These are phyloP conservation scores for Pteropus rufus DNA, from an alignment of 2,797 vertebrate genomes.

Conservation along the genomic window DNA sequence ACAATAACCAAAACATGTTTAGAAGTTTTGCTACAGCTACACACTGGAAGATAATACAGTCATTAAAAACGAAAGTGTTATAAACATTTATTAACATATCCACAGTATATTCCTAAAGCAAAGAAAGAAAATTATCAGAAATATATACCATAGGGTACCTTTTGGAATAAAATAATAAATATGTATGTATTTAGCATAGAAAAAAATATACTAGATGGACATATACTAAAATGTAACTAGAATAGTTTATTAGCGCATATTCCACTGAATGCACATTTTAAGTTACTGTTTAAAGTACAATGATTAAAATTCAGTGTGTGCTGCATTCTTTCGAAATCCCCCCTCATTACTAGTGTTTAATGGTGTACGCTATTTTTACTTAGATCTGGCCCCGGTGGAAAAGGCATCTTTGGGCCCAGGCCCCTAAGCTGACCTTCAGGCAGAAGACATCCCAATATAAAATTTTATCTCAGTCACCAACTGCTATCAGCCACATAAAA, in stretches of 20 bases:
- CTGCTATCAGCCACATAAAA: neutral
- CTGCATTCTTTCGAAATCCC: neutral
- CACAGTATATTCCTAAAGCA: neutral
- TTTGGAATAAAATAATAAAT: constrained; percentile 19
- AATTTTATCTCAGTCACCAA: neutral
- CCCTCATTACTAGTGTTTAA: neutral
- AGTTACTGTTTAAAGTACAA: constrained; percentile 16
- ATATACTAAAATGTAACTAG: neutral
- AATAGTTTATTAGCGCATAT: neutral
- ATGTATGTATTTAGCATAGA: neutral
- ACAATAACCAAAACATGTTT: neutral
- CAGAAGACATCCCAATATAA: neutral
- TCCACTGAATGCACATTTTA: neutral
- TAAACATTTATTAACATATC: neutral
- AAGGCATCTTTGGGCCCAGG: neutral
- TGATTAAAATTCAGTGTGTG: neutral
- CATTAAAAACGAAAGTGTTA: neutral
- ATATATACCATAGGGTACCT: neutral
- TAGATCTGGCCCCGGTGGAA: neutral
- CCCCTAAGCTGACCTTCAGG: neutral
- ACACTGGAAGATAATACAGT: neutral
- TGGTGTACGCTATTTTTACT: neutral
- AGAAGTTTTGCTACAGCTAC: neutral
- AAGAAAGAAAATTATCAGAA: constrained; percentile 13
- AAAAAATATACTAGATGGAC: neutral